Conservation (phyloP, 1,140 invertebrate species). For the Pachyrhynchus sulphureomaculatus region DNA sequence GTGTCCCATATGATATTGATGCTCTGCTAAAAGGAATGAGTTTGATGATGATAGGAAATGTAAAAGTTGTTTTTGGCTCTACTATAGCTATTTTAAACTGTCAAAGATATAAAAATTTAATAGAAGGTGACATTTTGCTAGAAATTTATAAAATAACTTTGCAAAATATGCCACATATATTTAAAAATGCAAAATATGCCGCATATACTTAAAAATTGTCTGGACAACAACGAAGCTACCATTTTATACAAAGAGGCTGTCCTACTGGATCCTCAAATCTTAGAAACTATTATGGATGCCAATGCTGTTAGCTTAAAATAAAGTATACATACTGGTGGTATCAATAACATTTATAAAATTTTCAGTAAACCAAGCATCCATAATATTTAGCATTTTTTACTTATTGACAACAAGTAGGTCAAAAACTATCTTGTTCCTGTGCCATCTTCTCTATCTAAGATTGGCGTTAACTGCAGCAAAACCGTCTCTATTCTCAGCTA, state of each 20-base stretch:
- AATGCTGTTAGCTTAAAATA: no score
- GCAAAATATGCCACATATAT: constrained; percentile 82
- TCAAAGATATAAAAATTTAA: constrained; percentile 86
- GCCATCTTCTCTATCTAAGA: no score
- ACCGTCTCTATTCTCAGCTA: no score
- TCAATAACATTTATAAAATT: no score
- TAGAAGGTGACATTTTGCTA: constrained; percentile 93
- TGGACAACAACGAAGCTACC: constrained; percentile 81
- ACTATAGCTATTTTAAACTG: constrained; percentile 97
- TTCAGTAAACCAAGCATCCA: no score
- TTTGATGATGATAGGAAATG: constrained; percentile 48
- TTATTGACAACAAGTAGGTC: no score
- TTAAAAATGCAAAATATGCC: constrained; percentile 96
- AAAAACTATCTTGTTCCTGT: no score
- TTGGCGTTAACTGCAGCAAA: no score
- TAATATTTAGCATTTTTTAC: no score
- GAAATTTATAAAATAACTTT: constrained; percentile 91
- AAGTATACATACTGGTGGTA: no score
- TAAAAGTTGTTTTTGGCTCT: constrained; percentile 87
- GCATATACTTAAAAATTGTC: constrained; percentile 93
- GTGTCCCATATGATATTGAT: constrained; percentile 48
- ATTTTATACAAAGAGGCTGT: constrained; percentile 77
- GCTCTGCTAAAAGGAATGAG: constrained; percentile 48
- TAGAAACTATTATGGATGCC: no score
- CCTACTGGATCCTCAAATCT: constrained; percentile 50